These are phyloP conservation scores for Diplodus sargus DNA, from an alignment of 2,797 vertebrate genomes.

Conservation along the genomic window DNA sequence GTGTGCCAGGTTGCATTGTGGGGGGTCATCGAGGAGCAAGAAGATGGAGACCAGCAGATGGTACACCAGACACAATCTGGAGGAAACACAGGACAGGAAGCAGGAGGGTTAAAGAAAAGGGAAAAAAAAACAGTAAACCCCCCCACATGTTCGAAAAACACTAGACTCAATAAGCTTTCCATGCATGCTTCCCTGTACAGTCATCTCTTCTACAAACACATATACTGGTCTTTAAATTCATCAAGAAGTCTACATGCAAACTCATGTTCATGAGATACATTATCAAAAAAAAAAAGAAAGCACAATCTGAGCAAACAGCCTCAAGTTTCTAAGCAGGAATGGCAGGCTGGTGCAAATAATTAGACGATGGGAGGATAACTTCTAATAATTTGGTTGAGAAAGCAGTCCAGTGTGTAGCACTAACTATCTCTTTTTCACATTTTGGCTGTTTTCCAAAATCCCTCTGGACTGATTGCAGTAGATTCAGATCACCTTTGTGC, in stretches of 20 bases:
- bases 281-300: background rate
- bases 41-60: constrained; percentile 90
- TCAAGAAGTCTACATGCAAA: background rate
- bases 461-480: too few relatives aligned
- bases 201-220: background rate
- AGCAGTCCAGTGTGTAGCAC: too few relatives aligned
- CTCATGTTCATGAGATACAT: background rate
- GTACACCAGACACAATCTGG: constrained; percentile 91
- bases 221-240: background rate
- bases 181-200: background rate
- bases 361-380: background rate
- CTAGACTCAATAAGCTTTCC: background rate
- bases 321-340: background rate
- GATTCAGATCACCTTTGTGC: too few relatives aligned
- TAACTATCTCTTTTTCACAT: too few relatives aligned
- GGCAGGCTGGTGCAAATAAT: background rate
- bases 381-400: background rate
- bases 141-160: too few relatives aligned
- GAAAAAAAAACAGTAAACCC: background rate
- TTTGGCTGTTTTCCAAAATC: too few relatives aligned
- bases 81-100: constrained; percentile 35
- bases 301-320: background rate
- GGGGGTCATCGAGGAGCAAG: constrained; percentile 90
- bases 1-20: constrained; percentile 85
- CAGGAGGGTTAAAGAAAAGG: background rate